These are phyloP conservation scores for Mellivora capensis DNA, from an alignment of 2,113 vertebrate species.

Conservation along the genomic window DNA sequence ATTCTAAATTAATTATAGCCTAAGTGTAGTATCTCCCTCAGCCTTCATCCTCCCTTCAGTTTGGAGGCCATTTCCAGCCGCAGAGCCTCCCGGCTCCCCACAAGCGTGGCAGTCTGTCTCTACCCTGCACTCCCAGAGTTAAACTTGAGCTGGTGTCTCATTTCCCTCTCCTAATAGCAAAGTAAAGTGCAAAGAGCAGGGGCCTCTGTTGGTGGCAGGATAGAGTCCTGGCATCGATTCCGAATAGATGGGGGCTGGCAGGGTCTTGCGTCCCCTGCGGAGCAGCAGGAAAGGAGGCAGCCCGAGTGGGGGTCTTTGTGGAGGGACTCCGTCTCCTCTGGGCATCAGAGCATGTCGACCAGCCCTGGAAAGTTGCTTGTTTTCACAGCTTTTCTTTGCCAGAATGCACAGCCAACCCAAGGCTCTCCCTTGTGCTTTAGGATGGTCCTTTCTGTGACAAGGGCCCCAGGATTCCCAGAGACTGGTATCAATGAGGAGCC, in stretches of 20 bases:
- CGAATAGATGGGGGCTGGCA: too few species aligned
- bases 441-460: background rate
- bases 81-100: background rate
- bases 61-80: background rate
- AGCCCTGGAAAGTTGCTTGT: background rate
- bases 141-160: background rate
- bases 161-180: background rate
- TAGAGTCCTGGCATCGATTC: background rate
- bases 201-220: background rate
- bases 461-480: too few species aligned
- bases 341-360: background rate
- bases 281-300: too few species aligned
- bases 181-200: background rate
- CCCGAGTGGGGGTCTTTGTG: accelerated
- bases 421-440: background rate
- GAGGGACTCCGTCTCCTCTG: background rate
- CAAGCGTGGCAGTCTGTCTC: background rate
- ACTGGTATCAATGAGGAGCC: background rate
- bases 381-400: background rate
- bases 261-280: background rate
- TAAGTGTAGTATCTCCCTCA: background rate
- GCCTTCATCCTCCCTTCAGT: background rate
- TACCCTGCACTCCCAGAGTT: background rate
- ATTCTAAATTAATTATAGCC: background rate
- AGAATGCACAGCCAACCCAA: background rate